Conservation (phyloP, 2,797 vertebrate species). For the Psittacula echo region DNA sequence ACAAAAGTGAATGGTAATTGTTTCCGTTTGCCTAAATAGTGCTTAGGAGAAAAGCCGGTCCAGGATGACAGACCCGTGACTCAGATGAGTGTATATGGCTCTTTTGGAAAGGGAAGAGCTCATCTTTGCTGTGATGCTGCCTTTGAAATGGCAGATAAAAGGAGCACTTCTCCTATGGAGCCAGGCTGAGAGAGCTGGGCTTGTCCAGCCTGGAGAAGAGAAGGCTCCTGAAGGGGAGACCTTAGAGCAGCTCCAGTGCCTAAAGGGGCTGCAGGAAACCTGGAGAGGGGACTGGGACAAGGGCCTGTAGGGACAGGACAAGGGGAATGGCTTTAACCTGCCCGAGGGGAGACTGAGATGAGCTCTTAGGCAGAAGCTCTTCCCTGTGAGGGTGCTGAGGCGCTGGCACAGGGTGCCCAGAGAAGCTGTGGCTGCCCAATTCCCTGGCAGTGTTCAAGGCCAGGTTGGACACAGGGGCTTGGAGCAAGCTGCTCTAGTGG, state of each 20-base stretch:
- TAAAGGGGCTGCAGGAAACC: no score
- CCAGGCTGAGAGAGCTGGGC: not conserved
- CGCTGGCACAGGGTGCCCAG: no score
- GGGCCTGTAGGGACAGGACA: no score
- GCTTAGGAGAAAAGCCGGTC: not conserved
- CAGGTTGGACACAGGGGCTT: no score
- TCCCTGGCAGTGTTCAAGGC: no score
- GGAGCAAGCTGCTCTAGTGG: no score
- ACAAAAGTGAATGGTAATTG: not conserved
- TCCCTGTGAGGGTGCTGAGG: no score
- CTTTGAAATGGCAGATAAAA: not conserved
- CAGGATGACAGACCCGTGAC: accelerated
- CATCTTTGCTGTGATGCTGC: not conserved
- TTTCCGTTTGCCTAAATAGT: not conserved
- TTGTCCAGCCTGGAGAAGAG: accelerated
- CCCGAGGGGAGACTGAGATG: no score
- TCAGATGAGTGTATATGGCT: not conserved
- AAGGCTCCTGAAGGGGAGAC: not conserved
- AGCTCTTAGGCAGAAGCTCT: no score
- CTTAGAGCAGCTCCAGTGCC: not conserved
- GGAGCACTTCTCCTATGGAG: not conserved
- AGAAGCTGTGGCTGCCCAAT: no score
- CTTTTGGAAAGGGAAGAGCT: not conserved
- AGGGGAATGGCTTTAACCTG: no score
- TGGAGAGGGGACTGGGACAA: no score